Percentiles rank a stretch among this genome's conserved stretches.
Conservation (phyloP, 2,888 invertebrate species). For the Lamproptera curius region DNA sequence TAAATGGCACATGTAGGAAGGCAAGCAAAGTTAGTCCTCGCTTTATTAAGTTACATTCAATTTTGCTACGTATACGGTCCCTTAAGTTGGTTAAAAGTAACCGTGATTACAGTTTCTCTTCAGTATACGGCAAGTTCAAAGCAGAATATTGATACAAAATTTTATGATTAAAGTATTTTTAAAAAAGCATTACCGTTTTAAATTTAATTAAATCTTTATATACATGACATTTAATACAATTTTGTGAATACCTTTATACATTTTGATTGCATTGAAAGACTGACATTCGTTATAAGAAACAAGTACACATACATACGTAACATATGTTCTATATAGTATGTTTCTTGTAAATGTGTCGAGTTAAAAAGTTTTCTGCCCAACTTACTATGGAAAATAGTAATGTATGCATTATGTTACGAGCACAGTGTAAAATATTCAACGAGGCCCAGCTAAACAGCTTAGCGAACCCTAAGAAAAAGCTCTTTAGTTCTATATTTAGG, state of each 20-base stretch:
- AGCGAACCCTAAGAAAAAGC: constrained; percentile 5
- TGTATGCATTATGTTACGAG: constrained; percentile 12
- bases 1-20: constrained; percentile 17
- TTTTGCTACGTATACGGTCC: constrained; percentile 18
- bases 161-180: no score
- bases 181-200: no score
- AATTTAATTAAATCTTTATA: no score
- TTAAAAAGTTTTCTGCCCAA: background rate
- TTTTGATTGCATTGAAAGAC: no score
- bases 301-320: no score
- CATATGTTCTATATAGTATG: no score
- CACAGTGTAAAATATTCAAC: constrained; percentile 17
- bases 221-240: no score
- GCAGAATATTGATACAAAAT: no score
- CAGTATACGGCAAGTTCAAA: background rate
- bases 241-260: no score
- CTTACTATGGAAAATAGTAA: constrained; percentile 1
- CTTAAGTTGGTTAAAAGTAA: constrained; percentile 19
- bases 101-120: constrained; percentile 8
- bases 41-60: constrained; percentile 22
- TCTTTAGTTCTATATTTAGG: constrained; percentile 14
- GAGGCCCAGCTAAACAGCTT: constrained; percentile 14
- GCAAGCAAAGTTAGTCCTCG: constrained; percentile 18
- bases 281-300: no score
- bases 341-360: background rate